Base-by-base conservation (phyloP, 2,113 vertebrate species). In the Strigops habroptila region DNA sequence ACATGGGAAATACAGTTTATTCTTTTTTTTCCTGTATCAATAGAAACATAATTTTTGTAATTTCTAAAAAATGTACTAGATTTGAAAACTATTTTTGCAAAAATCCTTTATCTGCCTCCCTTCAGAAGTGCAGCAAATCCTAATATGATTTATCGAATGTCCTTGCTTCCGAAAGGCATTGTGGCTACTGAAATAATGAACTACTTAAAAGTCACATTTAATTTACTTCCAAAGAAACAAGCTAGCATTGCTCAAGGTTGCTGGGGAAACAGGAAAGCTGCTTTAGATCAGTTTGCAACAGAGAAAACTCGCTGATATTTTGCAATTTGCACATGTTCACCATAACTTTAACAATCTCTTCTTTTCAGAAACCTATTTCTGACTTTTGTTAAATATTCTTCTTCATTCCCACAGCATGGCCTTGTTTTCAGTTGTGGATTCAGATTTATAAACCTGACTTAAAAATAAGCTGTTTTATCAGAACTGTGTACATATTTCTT, bases 161-260 rank as follows among this genome's bases (percentile, higher is more conserved):
- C 97, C 96, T 97, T 97, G 95, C 96, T 96, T 96, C 97, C 91
- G 33, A 94, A 97, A 97, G 95, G 96, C 97, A 97, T 97, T 98
- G 97, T 98, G 95, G 93, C 95, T 97, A 97, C 97, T 96, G 96
- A 98, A 98, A 98, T 98, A 98, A 98, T 97, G 97, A 98, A 98
- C 96, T 97, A 96, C 98, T 98, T 97, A 97, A 98, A 97, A 98
- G 97, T 97, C 98, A 97, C 97, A 98, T 98, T 98, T 98, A 97
- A 98, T 98, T 98, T 98, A 97, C 97, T 97, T 88, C 49, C 95
- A 97, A 96, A 97, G 97, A 98, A 98, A 97, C 96, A 97, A 98
- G 97, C 96, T 94, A 97, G 97, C 96, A 95, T 97, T 86, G 73
- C 95, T 93, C 75, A 52, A 96, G 97, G 98, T 98, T 98, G 98